Evolutionary conservation across 2,888 invertebrate genomes (phyloP).

Genomic region (Chymomyza procnemis): DNA sequence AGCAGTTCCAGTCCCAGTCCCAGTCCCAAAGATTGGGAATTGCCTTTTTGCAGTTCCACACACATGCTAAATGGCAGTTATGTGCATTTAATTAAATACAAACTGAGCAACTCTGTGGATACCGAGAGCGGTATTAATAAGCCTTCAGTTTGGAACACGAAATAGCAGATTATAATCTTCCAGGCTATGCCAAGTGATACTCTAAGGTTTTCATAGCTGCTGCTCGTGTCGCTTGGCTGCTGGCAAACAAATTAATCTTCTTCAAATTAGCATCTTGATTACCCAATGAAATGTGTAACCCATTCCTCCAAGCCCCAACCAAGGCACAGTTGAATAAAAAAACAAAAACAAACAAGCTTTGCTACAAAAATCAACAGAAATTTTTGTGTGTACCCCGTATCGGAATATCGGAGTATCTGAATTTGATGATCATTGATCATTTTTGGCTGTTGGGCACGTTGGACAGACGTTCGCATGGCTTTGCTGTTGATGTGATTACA

Average conservation of each 20-base stretch:
- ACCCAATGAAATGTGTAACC: conserved; percentile 71
- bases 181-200: conserved; percentile 4
- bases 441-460: conserved; percentile 34
- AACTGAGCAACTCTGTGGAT: conserved; percentile 1
- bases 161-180: conserved; percentile 53
- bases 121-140: conserved; percentile 43
- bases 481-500: conserved; percentile 76
- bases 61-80: conserved; percentile 28
- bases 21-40: neutral
- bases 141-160: conserved; percentile 43
- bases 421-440: conserved; percentile 58
- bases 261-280: conserved; percentile 75
- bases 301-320: conserved; percentile 25
- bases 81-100: conserved; percentile 59
- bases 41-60: neutral
- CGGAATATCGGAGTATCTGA: neutral
- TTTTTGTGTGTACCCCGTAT: conserved; percentile 12
- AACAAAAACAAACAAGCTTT: conserved; percentile 24
- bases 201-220: conserved; percentile 15
- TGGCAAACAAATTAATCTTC: conserved; percentile 69
- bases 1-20: neutral
- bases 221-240: neutral
- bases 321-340: neutral
- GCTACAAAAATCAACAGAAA: conserved; percentile 63
- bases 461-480: conserved; percentile 38